Evolutionary conservation across 2,888 invertebrate genomes (phyloP).

Genomic region (Pachycephus smyrnensis): DNA sequence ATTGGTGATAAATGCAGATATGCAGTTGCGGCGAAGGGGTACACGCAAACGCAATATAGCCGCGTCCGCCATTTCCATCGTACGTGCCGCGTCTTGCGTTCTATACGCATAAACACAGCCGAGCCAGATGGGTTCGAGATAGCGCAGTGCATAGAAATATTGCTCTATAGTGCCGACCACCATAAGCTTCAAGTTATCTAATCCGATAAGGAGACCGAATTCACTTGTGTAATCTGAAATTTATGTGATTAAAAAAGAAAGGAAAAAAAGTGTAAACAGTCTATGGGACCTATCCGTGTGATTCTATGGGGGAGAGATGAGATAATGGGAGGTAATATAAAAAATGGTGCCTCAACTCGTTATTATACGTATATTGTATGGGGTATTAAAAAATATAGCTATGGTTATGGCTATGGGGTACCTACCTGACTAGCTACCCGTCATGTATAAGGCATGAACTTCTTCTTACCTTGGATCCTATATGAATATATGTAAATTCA

Average conservation of each 20-base stretch:
- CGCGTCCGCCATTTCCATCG: slow-evolving; percentile 9
- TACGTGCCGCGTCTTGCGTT: slow-evolving; percentile 18
- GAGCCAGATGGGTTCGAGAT: slow-evolving; percentile 30
- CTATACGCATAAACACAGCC: slow-evolving; percentile 30
- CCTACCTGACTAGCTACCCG: slow-evolving; percentile 45
- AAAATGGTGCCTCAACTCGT: slow-evolving; percentile 21
- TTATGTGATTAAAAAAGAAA: background rate
- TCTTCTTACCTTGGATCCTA: slow-evolving; percentile 36
- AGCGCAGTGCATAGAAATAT: slow-evolving; percentile 33
- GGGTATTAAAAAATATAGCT: slow-evolving; percentile 36
- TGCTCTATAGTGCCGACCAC: slow-evolving; percentile 24
- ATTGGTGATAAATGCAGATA: slow-evolving; percentile 51
- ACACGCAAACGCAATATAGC: slow-evolving; percentile 51
- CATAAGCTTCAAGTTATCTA: background rate
- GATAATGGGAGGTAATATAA: background rate
- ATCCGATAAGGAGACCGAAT: background rate
- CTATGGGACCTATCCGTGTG: background rate
- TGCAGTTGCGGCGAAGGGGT: slow-evolving; percentile 31
- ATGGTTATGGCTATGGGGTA: background rate
- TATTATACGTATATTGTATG: slow-evolving; percentile 44
- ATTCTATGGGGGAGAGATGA: background rate
- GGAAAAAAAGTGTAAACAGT: background rate
- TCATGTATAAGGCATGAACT: slow-evolving; percentile 55
- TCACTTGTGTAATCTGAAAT: background rate
- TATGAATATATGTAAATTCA: slow-evolving; percentile 62